Evolutionary conservation across 2,888 invertebrate genomes (phyloP).

Genomic region (Philaethria dido): DNA sequence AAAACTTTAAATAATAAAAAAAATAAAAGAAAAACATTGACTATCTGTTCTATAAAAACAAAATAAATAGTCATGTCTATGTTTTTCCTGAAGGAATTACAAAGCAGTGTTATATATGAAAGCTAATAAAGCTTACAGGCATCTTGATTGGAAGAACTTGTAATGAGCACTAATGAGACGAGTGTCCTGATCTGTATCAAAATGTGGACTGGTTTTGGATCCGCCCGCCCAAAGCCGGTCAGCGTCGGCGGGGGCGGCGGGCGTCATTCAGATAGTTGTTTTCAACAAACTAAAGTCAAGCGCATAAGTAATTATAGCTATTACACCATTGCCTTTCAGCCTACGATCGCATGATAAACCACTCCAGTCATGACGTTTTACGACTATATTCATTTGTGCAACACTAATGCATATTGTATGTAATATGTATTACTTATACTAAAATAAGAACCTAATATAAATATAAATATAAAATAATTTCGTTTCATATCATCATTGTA

Average conservation of each 20-base stretch:
- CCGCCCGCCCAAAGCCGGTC: slow-evolving; percentile 70
- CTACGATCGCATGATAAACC: slow-evolving; percentile 37
- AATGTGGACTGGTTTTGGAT: slow-evolving; percentile 64
- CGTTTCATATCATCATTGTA: too few relatives aligned
- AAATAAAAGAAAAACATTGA: not conserved
- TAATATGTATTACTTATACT: not conserved
- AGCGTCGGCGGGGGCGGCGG: slow-evolving; percentile 58
- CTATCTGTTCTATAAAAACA: not conserved
- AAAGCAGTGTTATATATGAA: slow-evolving; percentile 6
- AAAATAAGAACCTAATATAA: too few relatives aligned
- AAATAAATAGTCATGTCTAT: not conserved
- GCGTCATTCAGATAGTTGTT: slow-evolving; percentile 50
- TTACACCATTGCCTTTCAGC: slow-evolving; percentile 47
- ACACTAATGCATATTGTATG: not conserved
- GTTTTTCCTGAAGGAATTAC: not conserved
- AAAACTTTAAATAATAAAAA: not conserved
- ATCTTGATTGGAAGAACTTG: slow-evolving; percentile 64
- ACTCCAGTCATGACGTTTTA: slow-evolving; percentile 34
- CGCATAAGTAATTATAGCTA: slow-evolving; percentile 49
- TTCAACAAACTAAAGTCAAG: slow-evolving; percentile 45
- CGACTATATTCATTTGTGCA: not conserved
- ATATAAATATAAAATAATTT: too few relatives aligned
- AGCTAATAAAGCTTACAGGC: slow-evolving; percentile 63
- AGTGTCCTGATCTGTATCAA: slow-evolving; percentile 66
- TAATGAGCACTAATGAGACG: slow-evolving; percentile 59